Evolutionary conservation across 2,113 vertebrate species (phyloP).

Genomic region (Lanius ludovicianus): DNA sequence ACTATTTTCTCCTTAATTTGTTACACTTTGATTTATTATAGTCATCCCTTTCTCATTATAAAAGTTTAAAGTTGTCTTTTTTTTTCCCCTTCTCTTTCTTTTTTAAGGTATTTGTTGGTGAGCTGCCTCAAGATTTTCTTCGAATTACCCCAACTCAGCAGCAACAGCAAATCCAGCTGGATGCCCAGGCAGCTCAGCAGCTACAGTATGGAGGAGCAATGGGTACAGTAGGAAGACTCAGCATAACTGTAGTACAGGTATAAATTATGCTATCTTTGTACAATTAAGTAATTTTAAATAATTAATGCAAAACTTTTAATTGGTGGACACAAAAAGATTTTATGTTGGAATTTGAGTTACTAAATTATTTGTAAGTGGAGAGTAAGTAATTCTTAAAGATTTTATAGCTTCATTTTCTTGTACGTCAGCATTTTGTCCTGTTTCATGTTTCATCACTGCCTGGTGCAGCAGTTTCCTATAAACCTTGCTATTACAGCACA

Average conservation of each 20-base stretch:
- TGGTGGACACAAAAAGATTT: neutral
- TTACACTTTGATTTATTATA: neutral
- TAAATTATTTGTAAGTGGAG: neutral
- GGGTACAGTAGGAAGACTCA: constrained; percentile 88
- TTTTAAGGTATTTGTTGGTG: constrained; percentile 89
- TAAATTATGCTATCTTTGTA: neutral
- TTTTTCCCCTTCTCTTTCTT: neutral
- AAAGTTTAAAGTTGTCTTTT: neutral
- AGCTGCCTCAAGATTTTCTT: constrained; percentile 94
- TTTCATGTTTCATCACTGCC: neutral
- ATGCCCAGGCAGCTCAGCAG: constrained; percentile 92
- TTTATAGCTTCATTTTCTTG: neutral
- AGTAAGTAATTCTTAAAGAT: neutral
- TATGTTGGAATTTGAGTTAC: neutral
- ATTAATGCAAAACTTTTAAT: neutral
- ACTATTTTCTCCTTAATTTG: neutral
- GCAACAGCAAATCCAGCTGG: constrained; percentile 93
- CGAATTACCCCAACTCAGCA: constrained; percentile 92
- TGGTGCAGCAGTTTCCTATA: neutral
- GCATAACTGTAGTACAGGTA: constrained; percentile 98
- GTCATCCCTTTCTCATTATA: neutral
- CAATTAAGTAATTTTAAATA: neutral
- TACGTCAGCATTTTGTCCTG: neutral
- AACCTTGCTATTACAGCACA: neutral
- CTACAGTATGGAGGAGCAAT: constrained; percentile 88